These are phyloP conservation scores for Lanius ludovicianus DNA, from an alignment of 2,113 vertebrate species.

Conservation along the genomic window DNA sequence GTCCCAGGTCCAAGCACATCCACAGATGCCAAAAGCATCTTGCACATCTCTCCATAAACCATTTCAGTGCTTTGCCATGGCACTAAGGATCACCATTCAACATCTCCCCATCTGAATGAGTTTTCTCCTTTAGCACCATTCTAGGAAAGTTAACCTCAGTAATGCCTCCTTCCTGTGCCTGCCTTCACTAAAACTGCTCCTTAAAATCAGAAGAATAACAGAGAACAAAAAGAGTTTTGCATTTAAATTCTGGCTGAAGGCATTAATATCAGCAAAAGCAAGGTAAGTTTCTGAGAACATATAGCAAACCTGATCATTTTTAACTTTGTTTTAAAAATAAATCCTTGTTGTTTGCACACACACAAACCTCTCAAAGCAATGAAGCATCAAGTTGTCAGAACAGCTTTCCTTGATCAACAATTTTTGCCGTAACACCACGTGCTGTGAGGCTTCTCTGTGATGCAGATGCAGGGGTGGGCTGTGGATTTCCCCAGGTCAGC, in stretches of 20 bases:
- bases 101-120: not conserved
- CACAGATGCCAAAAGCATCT: not conserved
- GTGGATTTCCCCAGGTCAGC: rapidly evolving
- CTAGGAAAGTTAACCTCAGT: not conserved
- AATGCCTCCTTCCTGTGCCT: not conserved
- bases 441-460: not conserved
- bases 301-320: not conserved
- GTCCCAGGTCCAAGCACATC: not conserved
- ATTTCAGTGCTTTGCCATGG: not conserved
- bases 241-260: not conserved
- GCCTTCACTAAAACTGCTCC: not conserved
- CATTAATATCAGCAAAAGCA: not conserved
- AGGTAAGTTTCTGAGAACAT: not conserved
- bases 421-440: not conserved
- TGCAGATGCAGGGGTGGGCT: not conserved
- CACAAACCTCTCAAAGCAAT: not conserved
- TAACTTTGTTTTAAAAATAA: not conserved
- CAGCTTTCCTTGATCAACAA: not conserved
- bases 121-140: not conserved
- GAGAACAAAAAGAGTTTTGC: not conserved
- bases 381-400: not conserved
- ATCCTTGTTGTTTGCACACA: not conserved
- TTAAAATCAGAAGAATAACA: not conserved
- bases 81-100: not conserved
- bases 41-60: not conserved